A percentile compares a stretch with the other conserved stretches of the same genome.
These are phyloP conservation scores for Nyctibius grandis DNA, from an alignment of 2,797 vertebrate genomes.

Conservation along the genomic window DNA sequence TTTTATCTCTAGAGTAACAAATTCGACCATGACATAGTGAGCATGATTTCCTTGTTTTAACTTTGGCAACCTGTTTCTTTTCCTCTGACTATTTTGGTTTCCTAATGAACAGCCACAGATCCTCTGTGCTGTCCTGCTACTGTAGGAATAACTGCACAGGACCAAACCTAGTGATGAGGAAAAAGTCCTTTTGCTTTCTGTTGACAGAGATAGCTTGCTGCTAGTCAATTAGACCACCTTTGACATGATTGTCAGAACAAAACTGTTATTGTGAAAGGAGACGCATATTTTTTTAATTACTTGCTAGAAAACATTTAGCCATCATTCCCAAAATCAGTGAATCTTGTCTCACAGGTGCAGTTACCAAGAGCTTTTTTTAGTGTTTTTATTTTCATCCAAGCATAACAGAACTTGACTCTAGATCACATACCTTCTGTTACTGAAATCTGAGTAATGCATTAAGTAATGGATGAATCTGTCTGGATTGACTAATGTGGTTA, in stretches of 20 bases:
- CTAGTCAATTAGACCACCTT: slow-evolving; percentile 51
- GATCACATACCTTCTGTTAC: slow-evolving; percentile 63
- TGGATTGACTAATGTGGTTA: slow-evolving; percentile 54
- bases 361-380: slow-evolving; percentile 40
- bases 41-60: slow-evolving; percentile 45
- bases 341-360: slow-evolving; percentile 69
- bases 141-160: slow-evolving; percentile 23
- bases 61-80: slow-evolving; percentile 22
- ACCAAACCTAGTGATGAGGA: slow-evolving; percentile 24
- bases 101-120: slow-evolving; percentile 9
- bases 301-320: slow-evolving; percentile 43
- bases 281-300: slow-evolving; percentile 30
- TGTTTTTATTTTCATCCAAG: slow-evolving; percentile 71
- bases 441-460: slow-evolving; percentile 71
- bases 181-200: slow-evolving; percentile 49
- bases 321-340: slow-evolving; percentile 45
- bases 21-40: slow-evolving; percentile 12
- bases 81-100: slow-evolving; percentile 32
- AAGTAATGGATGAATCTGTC: slow-evolving; percentile 66
- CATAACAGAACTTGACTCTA: slow-evolving; percentile 68
- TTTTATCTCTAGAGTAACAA: neutral
- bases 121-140: slow-evolving; percentile 23
- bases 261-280: slow-evolving; percentile 6
- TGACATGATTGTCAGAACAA: slow-evolving; percentile 17
- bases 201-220: slow-evolving; percentile 48